Evolutionary conservation across 2,113 vertebrate genomes (phyloP).

Genomic region (Seriola aureovittata): DNA sequence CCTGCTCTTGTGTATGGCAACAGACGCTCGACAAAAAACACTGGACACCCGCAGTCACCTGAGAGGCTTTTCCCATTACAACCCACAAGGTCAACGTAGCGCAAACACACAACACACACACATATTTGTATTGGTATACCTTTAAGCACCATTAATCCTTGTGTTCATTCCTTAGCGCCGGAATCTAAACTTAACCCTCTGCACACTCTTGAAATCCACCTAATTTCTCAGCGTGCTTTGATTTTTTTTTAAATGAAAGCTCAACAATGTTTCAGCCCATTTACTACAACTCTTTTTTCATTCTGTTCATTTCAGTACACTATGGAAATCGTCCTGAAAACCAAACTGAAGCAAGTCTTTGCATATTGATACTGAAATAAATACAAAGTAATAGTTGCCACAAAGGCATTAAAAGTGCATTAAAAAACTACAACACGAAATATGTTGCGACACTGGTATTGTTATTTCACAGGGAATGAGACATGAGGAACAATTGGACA

Average conservation of each 20-base stretch:
- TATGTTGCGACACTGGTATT: neutral
- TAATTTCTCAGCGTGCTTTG: neutral
- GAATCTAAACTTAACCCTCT: neutral
- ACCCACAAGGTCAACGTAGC: constrained; percentile 55
- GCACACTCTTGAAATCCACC: neutral
- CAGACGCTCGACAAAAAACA: constrained; percentile 47
- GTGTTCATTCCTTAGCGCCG: neutral
- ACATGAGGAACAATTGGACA: neutral
- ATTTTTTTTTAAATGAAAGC: neutral
- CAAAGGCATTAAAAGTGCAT: neutral
- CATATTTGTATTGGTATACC: neutral
- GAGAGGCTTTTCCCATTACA: constrained; percentile 52
- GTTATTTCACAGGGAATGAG: neutral
- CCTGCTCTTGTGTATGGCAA: constrained; percentile 76
- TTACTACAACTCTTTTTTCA: too few species aligned
- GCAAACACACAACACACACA: constrained; percentile 9
- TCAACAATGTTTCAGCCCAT: too few species aligned
- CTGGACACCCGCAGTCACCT: constrained; percentile 55
- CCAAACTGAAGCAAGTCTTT: neutral
- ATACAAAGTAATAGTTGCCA: neutral
- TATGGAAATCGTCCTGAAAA: neutral
- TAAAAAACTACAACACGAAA: neutral
- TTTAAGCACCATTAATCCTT: neutral
- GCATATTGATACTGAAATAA: neutral
- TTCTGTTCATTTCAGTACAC: neutral